These are phyloP conservation scores for Drosophila subobscura DNA, from an alignment of 1,140 invertebrate species.

Conservation along the genomic window DNA sequence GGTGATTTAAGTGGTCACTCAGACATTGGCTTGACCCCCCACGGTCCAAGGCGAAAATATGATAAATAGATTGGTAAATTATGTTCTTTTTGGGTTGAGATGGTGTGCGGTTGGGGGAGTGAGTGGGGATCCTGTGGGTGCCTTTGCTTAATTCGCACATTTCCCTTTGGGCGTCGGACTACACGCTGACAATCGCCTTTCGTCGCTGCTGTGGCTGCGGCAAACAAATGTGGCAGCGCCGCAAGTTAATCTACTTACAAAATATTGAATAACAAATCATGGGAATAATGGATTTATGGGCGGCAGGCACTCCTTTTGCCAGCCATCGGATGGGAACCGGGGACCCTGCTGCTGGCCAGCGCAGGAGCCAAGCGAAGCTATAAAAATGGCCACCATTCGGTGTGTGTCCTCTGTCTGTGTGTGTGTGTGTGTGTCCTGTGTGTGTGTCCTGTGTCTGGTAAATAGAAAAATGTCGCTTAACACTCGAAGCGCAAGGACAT, in stretches of 20 bases:
- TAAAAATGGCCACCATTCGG: slow-evolving; percentile 54
- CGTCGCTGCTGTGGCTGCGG: slow-evolving; percentile 33
- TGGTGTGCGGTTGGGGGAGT: not conserved
- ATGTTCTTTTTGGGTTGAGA: slow-evolving; percentile 44
- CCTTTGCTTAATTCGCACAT: slow-evolving; percentile 63
- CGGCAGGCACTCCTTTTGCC: slow-evolving; percentile 48
- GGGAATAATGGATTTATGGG: slow-evolving; percentile 81
- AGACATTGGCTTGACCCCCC: slow-evolving; percentile 28
- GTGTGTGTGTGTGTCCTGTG: not conserved
- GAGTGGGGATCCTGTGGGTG: slow-evolving; percentile 4
- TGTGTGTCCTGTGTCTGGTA: slow-evolving; percentile 40
- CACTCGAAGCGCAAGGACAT: slow-evolving; percentile 21
- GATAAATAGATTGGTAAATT: slow-evolving; percentile 82
- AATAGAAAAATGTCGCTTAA: slow-evolving; percentile 73
- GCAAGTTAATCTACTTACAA: slow-evolving; percentile 83
- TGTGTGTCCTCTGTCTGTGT: not conserved
- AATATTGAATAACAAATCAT: slow-evolving; percentile 83
- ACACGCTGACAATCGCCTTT: slow-evolving; percentile 66
- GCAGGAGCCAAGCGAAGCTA: slow-evolving; percentile 26
- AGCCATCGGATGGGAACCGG: slow-evolving; percentile 63
- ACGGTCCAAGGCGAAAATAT: slow-evolving; percentile 67
- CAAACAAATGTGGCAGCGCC: slow-evolving; percentile 70
- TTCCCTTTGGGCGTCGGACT: slow-evolving; percentile 21
- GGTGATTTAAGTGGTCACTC: slow-evolving; percentile 81
- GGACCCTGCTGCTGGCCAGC: slow-evolving; percentile 41